Evolutionary conservation across 1,140 invertebrate species (phyloP).

Genomic region (Tetramorium alpestre): DNA sequence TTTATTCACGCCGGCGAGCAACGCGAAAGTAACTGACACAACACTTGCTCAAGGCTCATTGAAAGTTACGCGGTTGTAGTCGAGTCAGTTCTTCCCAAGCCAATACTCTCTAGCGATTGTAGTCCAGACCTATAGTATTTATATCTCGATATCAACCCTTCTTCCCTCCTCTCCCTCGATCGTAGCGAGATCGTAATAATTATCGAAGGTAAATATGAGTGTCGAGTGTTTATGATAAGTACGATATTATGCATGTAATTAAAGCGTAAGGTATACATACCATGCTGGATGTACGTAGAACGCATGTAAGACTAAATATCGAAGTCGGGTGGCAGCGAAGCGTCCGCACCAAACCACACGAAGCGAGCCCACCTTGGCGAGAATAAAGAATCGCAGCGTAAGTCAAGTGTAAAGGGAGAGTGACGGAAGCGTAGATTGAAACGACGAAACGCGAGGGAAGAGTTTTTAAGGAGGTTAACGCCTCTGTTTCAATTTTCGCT

Average conservation of each 20-base stretch:
- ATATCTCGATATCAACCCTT: slow-evolving; percentile 72
- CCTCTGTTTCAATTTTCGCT: too few relatives aligned
- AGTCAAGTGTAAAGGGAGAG: too few relatives aligned
- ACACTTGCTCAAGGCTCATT: slow-evolving; percentile 48
- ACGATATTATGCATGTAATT: slow-evolving; percentile 68
- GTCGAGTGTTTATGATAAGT: slow-evolving; percentile 69
- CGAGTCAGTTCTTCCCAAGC: slow-evolving; percentile 57
- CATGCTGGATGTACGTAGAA: slow-evolving; percentile 61
- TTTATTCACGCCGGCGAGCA: background rate
- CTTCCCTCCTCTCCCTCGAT: slow-evolving; percentile 17
- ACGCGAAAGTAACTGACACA: slow-evolving; percentile 6
- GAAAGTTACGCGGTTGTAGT: slow-evolving; percentile 42
- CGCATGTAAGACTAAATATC: slow-evolving; percentile 67
- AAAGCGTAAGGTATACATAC: slow-evolving; percentile 65
- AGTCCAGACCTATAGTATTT: slow-evolving; percentile 74
- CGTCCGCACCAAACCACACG: background rate
- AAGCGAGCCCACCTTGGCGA: background rate
- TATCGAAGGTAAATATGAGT: slow-evolving; percentile 61
- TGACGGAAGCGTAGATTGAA: too few relatives aligned
- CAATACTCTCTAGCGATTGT: slow-evolving; percentile 66
- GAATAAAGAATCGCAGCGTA: too few relatives aligned
- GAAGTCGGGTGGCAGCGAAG: background rate
- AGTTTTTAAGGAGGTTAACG: too few relatives aligned
- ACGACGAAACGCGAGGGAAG: too few relatives aligned
- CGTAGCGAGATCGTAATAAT: slow-evolving; percentile 60